Percentiles rank a stretch among this genome's conserved stretches.
phyloP scores from a whole-genome alignment of 23 tunicate species.

The Trididemnum nubilum region DNA sequence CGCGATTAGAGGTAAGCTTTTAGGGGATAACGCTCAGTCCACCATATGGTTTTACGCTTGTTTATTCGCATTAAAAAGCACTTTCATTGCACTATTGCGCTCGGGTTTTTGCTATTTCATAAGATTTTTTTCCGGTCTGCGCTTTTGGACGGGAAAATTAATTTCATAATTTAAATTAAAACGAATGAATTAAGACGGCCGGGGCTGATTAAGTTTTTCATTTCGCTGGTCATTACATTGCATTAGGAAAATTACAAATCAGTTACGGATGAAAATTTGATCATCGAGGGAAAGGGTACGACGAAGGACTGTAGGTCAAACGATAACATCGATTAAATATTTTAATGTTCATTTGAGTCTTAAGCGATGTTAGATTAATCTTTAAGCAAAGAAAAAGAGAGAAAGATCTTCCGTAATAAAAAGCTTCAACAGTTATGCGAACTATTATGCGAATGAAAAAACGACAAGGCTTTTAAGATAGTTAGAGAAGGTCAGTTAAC shows the following conservation, averaged over 20 bases:
- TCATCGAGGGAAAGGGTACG: not conserved
- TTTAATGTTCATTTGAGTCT: too few relatives aligned
- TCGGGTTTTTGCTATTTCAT: not conserved
- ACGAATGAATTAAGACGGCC: constrained; percentile 14
- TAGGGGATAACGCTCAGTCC: constrained; percentile 6
- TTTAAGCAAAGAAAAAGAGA: too few relatives aligned
- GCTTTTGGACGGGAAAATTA: constrained; percentile 6
- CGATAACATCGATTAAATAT: too few relatives aligned
- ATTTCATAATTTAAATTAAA: constrained; percentile 38
- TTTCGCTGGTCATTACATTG: too few relatives aligned
- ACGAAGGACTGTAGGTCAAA: too few relatives aligned
- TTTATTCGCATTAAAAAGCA: not conserved
- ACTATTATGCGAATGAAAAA: too few relatives aligned
- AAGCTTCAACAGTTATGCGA: too few relatives aligned
- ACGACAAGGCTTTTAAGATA: too few relatives aligned
- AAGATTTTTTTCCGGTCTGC: not conserved
- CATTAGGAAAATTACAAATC: constrained; percentile 11
- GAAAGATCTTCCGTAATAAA: too few relatives aligned
- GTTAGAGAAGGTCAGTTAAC: too few relatives aligned
- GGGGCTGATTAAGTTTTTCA: constrained; percentile 7
- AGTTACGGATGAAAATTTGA: too few relatives aligned
- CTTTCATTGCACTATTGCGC: not conserved
- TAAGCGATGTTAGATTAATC: too few relatives aligned
- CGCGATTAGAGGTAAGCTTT: constrained; percentile 7
- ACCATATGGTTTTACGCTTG: not conserved